Evolutionary conservation across 2,888 invertebrate genomes (phyloP).

Genomic region (Thysanoteuthis rhombus): DNA sequence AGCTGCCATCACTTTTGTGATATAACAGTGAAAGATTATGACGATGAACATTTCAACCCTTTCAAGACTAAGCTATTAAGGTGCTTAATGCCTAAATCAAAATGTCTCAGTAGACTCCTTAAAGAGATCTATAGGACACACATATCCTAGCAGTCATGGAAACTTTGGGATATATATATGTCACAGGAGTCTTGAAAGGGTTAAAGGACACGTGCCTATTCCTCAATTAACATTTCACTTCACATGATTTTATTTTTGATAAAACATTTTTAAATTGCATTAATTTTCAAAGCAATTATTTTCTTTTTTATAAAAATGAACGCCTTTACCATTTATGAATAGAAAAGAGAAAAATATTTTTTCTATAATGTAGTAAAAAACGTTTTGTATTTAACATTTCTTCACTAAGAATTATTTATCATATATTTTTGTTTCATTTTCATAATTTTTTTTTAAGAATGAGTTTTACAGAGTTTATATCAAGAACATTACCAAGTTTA

Average conservation of each 20-base stretch:
- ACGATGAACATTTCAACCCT: background rate
- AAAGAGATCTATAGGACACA: too few species aligned
- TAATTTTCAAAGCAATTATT: background rate
- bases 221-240: background rate
- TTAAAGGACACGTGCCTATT: too few species aligned
- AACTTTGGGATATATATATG: too few species aligned
- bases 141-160: too few species aligned
- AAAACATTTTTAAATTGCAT: background rate
- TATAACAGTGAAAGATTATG: background rate
- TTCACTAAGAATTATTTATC: background rate
- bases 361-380: background rate
- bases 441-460: background rate
- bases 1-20: background rate
- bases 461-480: background rate
- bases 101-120: too few species aligned
- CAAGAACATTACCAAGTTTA: background rate
- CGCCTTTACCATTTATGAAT: background rate
- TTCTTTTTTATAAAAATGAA: background rate
- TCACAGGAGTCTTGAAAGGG: too few species aligned
- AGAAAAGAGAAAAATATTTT: conserved; percentile 1
- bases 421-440: background rate
- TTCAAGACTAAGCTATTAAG: too few species aligned
- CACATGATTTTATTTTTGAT: background rate
- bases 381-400: background rate
- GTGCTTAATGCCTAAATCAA: too few species aligned